Conservation (phyloP, 2,113 vertebrate genomes). For the Pelodiscus sinensis region DNA sequence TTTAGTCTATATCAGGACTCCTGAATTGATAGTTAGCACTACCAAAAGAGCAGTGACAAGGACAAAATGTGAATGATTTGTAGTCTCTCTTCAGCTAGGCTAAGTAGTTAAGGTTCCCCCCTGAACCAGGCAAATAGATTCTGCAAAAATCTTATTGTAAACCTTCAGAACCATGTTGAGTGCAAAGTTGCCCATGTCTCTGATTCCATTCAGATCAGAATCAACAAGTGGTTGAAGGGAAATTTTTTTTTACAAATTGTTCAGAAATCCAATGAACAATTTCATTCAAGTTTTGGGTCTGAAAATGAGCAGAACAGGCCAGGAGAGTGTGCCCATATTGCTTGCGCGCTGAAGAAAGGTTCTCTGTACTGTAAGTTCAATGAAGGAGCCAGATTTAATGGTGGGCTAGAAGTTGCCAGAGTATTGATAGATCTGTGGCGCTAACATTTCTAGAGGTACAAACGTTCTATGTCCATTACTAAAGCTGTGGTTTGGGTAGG, state of each 20-base stretch:
- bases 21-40: not conserved
- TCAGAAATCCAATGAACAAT: not conserved
- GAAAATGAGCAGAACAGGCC: not conserved
- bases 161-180: not conserved
- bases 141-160: not conserved
- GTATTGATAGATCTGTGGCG: not conserved
- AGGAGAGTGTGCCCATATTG: not conserved
- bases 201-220: not conserved
- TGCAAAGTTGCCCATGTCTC: not conserved
- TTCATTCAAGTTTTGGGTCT: not conserved
- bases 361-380: not conserved
- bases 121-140: not conserved
- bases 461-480: not conserved
- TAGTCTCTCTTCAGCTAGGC: not conserved
- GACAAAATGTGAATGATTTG: not conserved
- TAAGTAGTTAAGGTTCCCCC: not conserved
- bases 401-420: not conserved
- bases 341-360: not conserved
- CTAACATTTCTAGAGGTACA: not conserved
- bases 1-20: not conserved
- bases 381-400: not conserved
- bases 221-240: not conserved
- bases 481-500: not conserved
- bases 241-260: not conserved
- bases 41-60: not conserved